phyloP scores from a whole-genome alignment of 2,888 invertebrate genomes.

The Drosophila nr. perissopoda region DNA sequence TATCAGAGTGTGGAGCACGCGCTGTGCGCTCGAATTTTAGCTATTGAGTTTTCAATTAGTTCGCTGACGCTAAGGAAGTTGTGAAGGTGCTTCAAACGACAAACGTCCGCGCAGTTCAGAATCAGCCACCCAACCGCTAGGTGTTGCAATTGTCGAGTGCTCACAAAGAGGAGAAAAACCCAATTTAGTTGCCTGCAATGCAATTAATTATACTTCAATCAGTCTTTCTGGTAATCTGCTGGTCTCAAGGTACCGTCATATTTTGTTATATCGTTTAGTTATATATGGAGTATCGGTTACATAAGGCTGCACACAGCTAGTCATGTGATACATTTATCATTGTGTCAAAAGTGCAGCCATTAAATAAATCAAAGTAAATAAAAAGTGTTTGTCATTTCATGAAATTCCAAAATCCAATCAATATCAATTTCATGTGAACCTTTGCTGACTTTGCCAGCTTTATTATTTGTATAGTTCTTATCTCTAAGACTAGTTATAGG shows the following conservation, averaged over 20 bases:
- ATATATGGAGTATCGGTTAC: conserved; percentile 10
- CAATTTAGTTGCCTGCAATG: conserved; percentile 30
- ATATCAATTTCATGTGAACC: conserved; percentile 59
- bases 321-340: conserved; percentile 59
- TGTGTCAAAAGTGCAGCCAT: conserved; percentile 44
- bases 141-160: conserved; percentile 53
- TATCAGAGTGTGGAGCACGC: conserved; percentile 60
- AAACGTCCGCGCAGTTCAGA: conserved; percentile 71
- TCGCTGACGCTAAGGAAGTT: conserved; percentile 79
- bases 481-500: conserved; percentile 19
- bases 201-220: conserved; percentile 44
- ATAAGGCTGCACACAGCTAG: conserved; percentile 19
- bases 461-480: conserved; percentile 31
- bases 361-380: conserved; percentile 45
- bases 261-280: neutral
- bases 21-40: conserved; percentile 69
- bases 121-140: conserved; percentile 62
- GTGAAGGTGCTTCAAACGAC: conserved; percentile 66
- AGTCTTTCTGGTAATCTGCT: conserved; percentile 55
- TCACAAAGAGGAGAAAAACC: conserved; percentile 2
- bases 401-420: conserved; percentile 38
- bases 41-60: conserved; percentile 79
- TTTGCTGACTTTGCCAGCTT: conserved; percentile 29
- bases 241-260: conserved; percentile 61
- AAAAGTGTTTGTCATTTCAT: conserved; percentile 40